Base-by-base conservation (phyloP, 2,888 invertebrate species). In the Blastobasis lacticolella region DNA sequence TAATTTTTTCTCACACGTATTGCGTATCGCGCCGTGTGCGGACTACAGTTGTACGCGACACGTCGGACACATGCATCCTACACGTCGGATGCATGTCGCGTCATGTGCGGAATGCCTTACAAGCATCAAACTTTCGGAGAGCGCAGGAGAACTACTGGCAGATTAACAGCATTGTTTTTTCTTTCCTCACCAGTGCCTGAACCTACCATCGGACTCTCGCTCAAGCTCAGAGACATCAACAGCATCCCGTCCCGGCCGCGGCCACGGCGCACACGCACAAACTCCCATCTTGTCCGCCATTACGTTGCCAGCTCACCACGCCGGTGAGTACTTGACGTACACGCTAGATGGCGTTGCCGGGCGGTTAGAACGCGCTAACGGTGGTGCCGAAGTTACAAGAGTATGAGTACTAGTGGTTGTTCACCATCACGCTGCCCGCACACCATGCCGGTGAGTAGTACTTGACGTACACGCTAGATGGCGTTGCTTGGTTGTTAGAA, bases 181-280 rank as follows among this genome's bases (percentile, higher is more conserved):
- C 10, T 45, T 49, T 10, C 46, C 0, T 36, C 40, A 78, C 1
- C 86, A 97, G 97, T 95, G 96, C 63, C 89, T 97, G 70, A 95
- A 97, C 83, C 91, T 97, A 72, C 93, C 92, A 57, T 91, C 92
- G 71, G 95, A 95, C 72, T 94, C 94, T 5, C 92, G 94, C 57
- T 92, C 93, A 49, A 94, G 93, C 71, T 94, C 94, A 51, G 94
- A 91, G 81, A 92, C 88, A 73, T 91, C 84, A 53, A 88, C 78
- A 0, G 82, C 75, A 0, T 75, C 88, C 54, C 88, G 89, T 46
- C 58, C 72, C 42, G 67, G 73, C 54, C 68, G 84, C 66, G 65
- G 72, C 75, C 67, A 8, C 23, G 57, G 58, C 49, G 71, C 76
- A 50, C 64, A 68, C 57, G 59, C 74, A 42, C 90, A 89, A 75